A percentile compares a stretch with the other conserved stretches of the same genome.
These are phyloP conservation scores for Oscarella lobularis DNA, from an alignment of 37 sponge, comb jelly and placozoan species.

Conservation along the genomic window DNA sequence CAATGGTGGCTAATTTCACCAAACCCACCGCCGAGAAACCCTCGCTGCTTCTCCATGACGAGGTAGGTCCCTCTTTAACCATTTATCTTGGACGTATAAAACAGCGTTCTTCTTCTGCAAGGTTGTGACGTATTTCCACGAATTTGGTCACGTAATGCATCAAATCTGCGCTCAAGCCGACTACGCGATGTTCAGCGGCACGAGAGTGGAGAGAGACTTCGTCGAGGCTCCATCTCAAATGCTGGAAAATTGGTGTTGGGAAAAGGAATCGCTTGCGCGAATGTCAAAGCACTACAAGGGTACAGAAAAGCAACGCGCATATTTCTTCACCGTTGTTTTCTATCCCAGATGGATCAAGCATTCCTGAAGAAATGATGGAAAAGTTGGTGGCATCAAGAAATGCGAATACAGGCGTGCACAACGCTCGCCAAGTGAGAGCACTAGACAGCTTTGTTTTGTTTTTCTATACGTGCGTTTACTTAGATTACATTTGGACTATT, in stretches of 20 bases:
- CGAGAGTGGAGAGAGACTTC: slow-evolving; percentile 50
- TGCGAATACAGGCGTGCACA: slow-evolving; percentile 18
- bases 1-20: slow-evolving; percentile 48
- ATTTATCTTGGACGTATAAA: no score
- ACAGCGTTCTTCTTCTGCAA: neutral
- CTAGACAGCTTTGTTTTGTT: neutral
- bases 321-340: neutral
- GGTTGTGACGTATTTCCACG: slow-evolving; percentile 64
- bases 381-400: slow-evolving; percentile 17
- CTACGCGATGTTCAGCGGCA: slow-evolving; percentile 23
- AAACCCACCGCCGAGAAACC: slow-evolving; percentile 30
- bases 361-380: slow-evolving; percentile 33
- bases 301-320: neutral
- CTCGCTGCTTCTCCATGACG: slow-evolving; percentile 32
- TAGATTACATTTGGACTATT: slow-evolving; percentile 21
- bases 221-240: slow-evolving; percentile 63
- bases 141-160: slow-evolving; percentile 65
- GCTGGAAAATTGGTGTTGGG: slow-evolving; percentile 67
- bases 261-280: slow-evolving; percentile 17
- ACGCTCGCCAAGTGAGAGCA: slow-evolving; percentile 17
- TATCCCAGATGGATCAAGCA: slow-evolving; percentile 10
- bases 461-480: neutral
- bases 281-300: slow-evolving; percentile 43
- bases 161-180: slow-evolving; percentile 40
- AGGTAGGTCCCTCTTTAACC: slow-evolving; percentile 10